phyloP scores from a whole-genome alignment of 2,888 invertebrate species.

The Morpho deidamia region DNA sequence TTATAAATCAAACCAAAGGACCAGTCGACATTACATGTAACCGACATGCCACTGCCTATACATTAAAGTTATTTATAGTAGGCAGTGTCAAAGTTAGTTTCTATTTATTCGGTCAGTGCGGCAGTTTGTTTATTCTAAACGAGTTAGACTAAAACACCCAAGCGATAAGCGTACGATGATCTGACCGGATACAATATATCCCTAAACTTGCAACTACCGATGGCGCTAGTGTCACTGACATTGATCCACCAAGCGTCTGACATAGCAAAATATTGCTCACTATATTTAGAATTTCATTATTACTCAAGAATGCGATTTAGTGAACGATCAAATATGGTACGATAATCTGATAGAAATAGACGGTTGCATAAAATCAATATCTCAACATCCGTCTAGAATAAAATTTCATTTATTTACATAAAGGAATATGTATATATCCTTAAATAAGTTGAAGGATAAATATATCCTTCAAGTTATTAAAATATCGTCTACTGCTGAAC shows the following conservation, averaged over 20 bases:
- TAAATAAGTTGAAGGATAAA: too few relatives aligned
- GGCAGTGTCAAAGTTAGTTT: constrained; percentile 68
- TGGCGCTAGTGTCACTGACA: constrained; percentile 55
- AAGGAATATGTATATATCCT: too few relatives aligned
- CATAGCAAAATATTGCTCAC: constrained; percentile 54
- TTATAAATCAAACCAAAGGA: constrained; percentile 66
- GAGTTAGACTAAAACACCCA: constrained; percentile 62
- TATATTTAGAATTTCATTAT: constrained; percentile 63
- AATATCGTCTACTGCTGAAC: constrained; percentile 2
- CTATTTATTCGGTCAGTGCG: constrained; percentile 68
- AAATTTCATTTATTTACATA: background rate
- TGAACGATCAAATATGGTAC: constrained; percentile 43
- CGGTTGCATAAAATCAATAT: constrained; percentile 13
- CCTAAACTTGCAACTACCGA: constrained; percentile 46
- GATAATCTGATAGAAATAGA: constrained; percentile 17
- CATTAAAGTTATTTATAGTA: constrained; percentile 76
- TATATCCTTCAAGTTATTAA: background rate
- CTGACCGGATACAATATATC: constrained; percentile 50
- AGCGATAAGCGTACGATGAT: constrained; percentile 63
- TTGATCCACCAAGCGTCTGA: constrained; percentile 43
- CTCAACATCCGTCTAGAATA: background rate
- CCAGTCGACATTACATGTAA: constrained; percentile 68
- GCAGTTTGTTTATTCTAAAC: constrained; percentile 71
- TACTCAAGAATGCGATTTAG: constrained; percentile 44
- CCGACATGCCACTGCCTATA: constrained; percentile 67